phyloP scores from a whole-genome alignment of 2,113 vertebrate genomes.

The Raja brachyura region DNA sequence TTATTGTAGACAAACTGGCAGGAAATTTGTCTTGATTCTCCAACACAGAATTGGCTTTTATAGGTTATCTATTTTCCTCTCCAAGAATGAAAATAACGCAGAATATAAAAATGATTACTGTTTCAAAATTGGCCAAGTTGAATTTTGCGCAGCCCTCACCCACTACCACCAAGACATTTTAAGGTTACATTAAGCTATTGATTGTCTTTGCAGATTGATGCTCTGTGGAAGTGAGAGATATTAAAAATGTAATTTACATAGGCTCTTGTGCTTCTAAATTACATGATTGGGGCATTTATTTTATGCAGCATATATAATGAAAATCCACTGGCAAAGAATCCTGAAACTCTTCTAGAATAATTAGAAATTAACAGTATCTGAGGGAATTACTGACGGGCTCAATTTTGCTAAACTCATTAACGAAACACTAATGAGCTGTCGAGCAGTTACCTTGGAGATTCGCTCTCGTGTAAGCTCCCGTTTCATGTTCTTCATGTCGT shows the following conservation, averaged over 20 bases:
- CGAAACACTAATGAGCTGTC: constrained; percentile 31
- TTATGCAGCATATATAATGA: background rate
- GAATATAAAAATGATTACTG: background rate
- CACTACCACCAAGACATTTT: background rate
- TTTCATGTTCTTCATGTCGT: constrained; percentile 7
- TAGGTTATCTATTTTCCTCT: background rate
- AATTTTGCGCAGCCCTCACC: background rate
- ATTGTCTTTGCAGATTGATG: background rate
- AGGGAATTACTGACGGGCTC: constrained; percentile 37
- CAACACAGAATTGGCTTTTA: background rate
- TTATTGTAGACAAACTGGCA: background rate
- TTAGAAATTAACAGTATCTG: constrained; percentile 36
- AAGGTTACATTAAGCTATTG: background rate
- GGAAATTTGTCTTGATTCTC: background rate
- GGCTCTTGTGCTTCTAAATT: background rate
- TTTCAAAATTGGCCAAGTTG: background rate
- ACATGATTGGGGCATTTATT: constrained; percentile 12
- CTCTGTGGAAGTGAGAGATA: background rate
- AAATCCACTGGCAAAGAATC: constrained; percentile 16
- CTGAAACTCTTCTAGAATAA: constrained; percentile 18
- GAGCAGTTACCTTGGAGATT: constrained; percentile 32
- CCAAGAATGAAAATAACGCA: background rate
- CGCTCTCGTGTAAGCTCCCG: constrained; percentile 3
- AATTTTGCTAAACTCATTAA: constrained; percentile 37
- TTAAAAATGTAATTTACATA: constrained; percentile 32